These are phyloP conservation scores for Drosophila mimica DNA, from an alignment of 2,888 invertebrate genomes.

Conservation along the genomic window DNA sequence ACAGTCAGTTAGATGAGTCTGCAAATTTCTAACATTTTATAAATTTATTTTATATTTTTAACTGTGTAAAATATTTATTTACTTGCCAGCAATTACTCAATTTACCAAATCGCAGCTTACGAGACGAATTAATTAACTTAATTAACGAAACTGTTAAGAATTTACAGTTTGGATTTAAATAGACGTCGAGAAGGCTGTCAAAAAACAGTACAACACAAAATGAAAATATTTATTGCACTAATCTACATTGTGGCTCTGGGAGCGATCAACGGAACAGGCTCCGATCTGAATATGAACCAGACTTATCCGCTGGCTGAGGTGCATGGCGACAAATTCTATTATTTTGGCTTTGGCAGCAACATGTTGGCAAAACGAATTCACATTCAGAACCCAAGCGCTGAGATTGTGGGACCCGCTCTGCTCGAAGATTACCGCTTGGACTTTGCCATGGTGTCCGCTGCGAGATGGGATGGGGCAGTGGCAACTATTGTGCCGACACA, in stretches of 20 bases:
- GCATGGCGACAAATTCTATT: slow-evolving; percentile 87
- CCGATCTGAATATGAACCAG: slow-evolving; percentile 6
- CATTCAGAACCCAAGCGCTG: slow-evolving; percentile 91
- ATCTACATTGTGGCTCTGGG: neutral
- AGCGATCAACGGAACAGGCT: neutral
- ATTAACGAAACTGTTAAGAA: neutral
- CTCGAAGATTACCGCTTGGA: slow-evolving; percentile 88
- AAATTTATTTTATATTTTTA: neutral
- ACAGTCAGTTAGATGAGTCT: neutral
- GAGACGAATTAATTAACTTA: neutral
- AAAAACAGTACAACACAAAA: neutral
- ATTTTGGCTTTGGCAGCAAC: slow-evolving; percentile 97
- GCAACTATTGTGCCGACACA: slow-evolving; percentile 90
- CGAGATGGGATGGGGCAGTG: slow-evolving; percentile 92
- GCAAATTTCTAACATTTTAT: neutral
- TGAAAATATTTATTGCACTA: slow-evolving; percentile 6
- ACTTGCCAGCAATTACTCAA: neutral
- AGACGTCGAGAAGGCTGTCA: slow-evolving; percentile 26
- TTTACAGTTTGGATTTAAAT: neutral
- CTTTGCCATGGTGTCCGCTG: slow-evolving; percentile 87
- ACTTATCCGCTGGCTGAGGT: slow-evolving; percentile 42
- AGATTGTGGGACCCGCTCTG: slow-evolving; percentile 89
- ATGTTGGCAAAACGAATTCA: slow-evolving; percentile 91
- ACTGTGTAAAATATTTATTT: neutral
- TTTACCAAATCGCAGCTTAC: neutral